These are phyloP conservation scores for Chironomus tentans DNA, from an alignment of 2,888 invertebrate genomes.

Conservation along the genomic window DNA sequence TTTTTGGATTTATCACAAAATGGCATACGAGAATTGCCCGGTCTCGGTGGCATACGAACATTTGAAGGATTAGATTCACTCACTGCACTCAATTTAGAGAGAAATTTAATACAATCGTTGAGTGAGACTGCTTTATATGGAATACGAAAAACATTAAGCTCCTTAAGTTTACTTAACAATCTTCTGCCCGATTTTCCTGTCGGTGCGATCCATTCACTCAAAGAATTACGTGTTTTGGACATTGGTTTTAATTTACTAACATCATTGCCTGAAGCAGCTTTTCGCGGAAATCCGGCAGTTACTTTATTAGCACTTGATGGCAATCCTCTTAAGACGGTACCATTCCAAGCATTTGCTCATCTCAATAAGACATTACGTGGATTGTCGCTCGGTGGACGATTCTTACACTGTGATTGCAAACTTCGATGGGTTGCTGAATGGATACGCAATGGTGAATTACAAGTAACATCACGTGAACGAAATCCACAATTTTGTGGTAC, in stretches of 20 bases:
- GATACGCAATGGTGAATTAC: constrained; percentile 78
- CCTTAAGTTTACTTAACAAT: constrained; percentile 81
- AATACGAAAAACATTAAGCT: constrained; percentile 72
- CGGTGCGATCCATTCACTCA: constrained; percentile 64
- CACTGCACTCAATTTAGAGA: constrained; percentile 78
- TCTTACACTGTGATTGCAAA: constrained; percentile 80
- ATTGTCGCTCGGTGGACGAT: constrained; percentile 77
- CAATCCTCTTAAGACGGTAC: constrained; percentile 77
- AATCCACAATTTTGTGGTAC: constrained; percentile 89
- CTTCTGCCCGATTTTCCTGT: constrained; percentile 79
- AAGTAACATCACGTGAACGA: constrained; percentile 81
- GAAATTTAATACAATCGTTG: constrained; percentile 74
- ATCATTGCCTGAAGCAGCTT: constrained; percentile 68
- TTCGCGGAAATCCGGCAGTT: constrained; percentile 71
- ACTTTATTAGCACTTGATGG: constrained; percentile 84
- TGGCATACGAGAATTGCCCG: constrained; percentile 70
- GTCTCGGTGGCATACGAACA: constrained; percentile 53
- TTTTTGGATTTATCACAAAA: constrained; percentile 87
- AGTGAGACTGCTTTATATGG: constrained; percentile 69
- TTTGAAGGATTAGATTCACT: constrained; percentile 72
- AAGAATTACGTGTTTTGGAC: constrained; percentile 77
- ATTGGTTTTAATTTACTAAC: constrained; percentile 86
- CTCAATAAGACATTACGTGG: constrained; percentile 76
- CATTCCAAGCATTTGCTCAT: constrained; percentile 65
- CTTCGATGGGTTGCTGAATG: constrained; percentile 83